A percentile compares a stretch with the other conserved stretches of the same genome.
Conservation (phyloP, 2,113 vertebrate species). For the Hirundichthys speculiger region DNA sequence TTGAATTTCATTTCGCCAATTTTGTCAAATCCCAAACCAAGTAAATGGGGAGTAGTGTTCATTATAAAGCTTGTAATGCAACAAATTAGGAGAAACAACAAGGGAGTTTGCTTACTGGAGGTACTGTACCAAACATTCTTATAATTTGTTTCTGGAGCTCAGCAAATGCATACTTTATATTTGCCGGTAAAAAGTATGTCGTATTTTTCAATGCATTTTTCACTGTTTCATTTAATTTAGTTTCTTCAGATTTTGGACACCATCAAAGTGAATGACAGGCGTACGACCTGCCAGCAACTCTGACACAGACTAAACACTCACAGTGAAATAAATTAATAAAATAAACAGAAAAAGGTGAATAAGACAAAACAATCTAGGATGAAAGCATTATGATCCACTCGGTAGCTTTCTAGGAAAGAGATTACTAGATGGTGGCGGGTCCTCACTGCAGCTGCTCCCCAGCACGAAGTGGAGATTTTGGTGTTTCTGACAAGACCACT, state of each 20-base stretch:
- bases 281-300: conserved; percentile 38
- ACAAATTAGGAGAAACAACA: no score
- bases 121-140: no score
- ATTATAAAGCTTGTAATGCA: no score
- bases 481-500: conserved; percentile 51
- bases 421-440: conserved; percentile 8
- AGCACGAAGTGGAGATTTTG: conserved; percentile 35
- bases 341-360: conserved; percentile 11
- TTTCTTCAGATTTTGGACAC: not conserved
- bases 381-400: conserved; percentile 21
- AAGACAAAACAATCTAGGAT: conserved; percentile 2
- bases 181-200: no score
- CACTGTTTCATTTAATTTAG: no score
- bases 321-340: conserved; percentile 14
- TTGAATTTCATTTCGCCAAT: no score
- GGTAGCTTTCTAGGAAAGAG: conserved; percentile 7
- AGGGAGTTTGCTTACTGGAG: no score
- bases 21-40: no score
- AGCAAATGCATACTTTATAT: no score
- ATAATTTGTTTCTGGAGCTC: no score
- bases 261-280: conserved; percentile 45
- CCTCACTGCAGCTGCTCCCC: conserved; percentile 5
- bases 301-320: conserved; percentile 34
- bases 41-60: no score
- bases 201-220: no score